These are phyloP conservation scores for Callocephalon fimbriatum DNA, from an alignment of 2,113 vertebrate genomes.

Conservation along the genomic window DNA sequence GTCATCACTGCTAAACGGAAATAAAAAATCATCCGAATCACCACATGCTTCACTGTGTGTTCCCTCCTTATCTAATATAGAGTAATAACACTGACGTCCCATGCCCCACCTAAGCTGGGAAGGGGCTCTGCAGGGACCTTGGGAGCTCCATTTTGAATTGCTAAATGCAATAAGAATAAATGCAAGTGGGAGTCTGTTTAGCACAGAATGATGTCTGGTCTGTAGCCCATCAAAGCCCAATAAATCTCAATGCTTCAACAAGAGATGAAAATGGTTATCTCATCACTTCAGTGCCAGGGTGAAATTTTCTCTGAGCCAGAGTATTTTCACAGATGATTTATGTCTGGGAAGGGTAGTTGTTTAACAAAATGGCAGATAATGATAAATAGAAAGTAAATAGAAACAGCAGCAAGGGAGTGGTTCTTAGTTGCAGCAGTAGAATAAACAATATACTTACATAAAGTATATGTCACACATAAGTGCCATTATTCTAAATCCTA, in stretches of 20 bases:
- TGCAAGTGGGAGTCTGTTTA: conserved; percentile 91
- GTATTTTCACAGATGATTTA: conserved; percentile 86
- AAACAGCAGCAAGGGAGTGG: conserved; percentile 78
- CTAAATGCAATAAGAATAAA: conserved; percentile 93
- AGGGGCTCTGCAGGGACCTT: conserved; percentile 72
- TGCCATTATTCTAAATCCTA: conserved; percentile 64
- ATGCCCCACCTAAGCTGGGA: conserved; percentile 77
- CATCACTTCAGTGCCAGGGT: conserved; percentile 85
- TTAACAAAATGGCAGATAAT: conserved; percentile 84
- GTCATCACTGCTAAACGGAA: conserved; percentile 85
- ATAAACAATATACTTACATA: conserved; percentile 77
- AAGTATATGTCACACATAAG: conserved; percentile 73
- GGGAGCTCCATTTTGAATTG: conserved; percentile 77
- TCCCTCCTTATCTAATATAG: conserved; percentile 94
- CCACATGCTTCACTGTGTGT: conserved; percentile 82
- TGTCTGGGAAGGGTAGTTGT: conserved; percentile 80
- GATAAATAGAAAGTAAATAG: conserved; percentile 81
- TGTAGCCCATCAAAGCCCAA: conserved; percentile 91
- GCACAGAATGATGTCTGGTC: conserved; percentile 90
- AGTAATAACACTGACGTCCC: conserved; percentile 86
- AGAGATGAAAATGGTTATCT: conserved; percentile 92
- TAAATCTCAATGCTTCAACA: conserved; percentile 94
- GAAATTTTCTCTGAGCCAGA: conserved; percentile 79
- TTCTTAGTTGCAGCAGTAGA: conserved; percentile 68
- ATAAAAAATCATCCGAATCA: conserved; percentile 84